phyloP scores from a whole-genome alignment of 1,140 invertebrate genomes.

The Hyposmocoma kahamanoa region DNA sequence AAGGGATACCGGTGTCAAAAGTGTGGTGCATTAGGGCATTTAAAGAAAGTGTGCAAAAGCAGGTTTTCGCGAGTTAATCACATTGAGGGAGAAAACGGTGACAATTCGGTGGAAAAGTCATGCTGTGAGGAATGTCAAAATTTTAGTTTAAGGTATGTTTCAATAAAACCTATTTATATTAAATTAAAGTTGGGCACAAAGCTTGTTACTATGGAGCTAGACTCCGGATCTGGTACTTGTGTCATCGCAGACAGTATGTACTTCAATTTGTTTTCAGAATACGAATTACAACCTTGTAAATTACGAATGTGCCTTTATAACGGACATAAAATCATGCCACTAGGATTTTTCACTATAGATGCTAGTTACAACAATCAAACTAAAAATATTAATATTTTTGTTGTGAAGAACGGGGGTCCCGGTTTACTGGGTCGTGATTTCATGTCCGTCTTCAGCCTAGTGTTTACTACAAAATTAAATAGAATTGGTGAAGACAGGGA shows the following conservation, averaged over 20 bases:
- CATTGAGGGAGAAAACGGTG: background rate
- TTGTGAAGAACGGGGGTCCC: constrained; percentile 23
- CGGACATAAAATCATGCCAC: constrained; percentile 1
- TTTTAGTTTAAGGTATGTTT: constrained; percentile 1
- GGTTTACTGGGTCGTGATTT: constrained; percentile 20
- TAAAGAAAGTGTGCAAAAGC: background rate
- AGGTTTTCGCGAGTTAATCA: background rate
- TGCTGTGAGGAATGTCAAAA: constrained; percentile 2
- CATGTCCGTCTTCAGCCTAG: background rate
- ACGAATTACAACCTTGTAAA: background rate
- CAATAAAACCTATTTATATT: background rate
- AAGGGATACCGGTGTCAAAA: background rate
- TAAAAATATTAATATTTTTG: constrained; percentile 11
- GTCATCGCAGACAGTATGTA: constrained; percentile 1
- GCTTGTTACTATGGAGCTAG: background rate
- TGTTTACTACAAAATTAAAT: background rate
- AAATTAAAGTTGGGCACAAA: background rate
- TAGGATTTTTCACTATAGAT: background rate
- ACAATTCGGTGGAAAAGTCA: background rate
- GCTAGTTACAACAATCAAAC: background rate
- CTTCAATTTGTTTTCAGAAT: background rate
- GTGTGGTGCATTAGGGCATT: background rate
- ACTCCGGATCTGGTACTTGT: background rate
- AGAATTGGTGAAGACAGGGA: too few relatives aligned
- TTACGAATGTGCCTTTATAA: constrained; percentile 1